These are phyloP conservation scores for Scomberomorus guttatus DNA, from an alignment of 2,797 vertebrate species.

Conservation along the genomic window DNA sequence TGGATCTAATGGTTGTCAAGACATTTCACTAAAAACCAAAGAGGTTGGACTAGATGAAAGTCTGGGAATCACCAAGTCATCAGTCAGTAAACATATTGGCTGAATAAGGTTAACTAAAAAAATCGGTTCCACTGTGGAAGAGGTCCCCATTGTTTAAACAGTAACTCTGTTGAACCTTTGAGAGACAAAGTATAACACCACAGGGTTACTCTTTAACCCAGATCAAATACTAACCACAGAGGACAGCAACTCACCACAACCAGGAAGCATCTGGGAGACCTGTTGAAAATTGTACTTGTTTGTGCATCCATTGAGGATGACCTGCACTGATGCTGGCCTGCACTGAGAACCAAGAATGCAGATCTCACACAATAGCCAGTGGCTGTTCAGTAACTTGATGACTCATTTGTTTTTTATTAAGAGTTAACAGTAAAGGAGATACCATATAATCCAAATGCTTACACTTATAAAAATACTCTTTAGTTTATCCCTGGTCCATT, in stretches of 20 bases:
- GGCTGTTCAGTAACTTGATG: conserved; percentile 20
- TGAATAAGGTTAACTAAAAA: neutral
- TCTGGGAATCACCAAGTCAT: too few relatives aligned
- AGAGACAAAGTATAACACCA: conserved; percentile 19
- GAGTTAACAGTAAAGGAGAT: too few relatives aligned
- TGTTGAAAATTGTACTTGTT: neutral
- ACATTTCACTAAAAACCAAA: too few relatives aligned
- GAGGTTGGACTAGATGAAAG: too few relatives aligned
- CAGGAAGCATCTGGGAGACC: neutral
- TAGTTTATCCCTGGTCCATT: neutral
- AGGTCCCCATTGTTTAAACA: neutral
- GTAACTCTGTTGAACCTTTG: conserved; percentile 28
- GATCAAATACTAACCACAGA: conserved; percentile 53
- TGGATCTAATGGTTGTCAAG: too few relatives aligned
- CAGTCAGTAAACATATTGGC: neutral
- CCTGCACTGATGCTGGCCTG: neutral
- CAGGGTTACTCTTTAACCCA: conserved; percentile 64
- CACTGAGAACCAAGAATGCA: neutral
- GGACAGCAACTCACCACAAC: neutral
- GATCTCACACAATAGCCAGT: neutral
- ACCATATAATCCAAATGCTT: neutral
- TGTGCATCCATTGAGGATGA: neutral
- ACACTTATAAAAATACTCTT: neutral
- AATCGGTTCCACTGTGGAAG: neutral
- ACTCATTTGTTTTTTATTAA: neutral